Conservation (phyloP, 2,797 vertebrate genomes). For the Pseudomugil gertrudae region DNA sequence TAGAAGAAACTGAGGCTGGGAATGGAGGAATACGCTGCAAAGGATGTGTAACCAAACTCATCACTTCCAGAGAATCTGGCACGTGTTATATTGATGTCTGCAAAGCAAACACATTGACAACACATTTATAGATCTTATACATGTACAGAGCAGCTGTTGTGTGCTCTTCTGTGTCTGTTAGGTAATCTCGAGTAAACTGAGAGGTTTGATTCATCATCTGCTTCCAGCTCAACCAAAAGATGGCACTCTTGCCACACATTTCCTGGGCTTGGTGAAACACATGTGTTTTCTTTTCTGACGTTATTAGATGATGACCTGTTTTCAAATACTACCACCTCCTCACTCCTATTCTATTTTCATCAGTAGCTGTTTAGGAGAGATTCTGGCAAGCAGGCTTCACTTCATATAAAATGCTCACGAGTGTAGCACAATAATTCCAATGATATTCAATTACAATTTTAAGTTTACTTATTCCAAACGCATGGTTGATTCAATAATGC, state of each 20-base stretch:
- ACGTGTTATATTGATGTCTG: slow-evolving; percentile 86
- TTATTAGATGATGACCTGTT: slow-evolving; percentile 76
- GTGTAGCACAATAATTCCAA: slow-evolving; percentile 56
- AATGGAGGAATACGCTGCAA: slow-evolving; percentile 82
- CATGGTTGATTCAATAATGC: slow-evolving; percentile 68
- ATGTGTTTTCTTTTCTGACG: slow-evolving; percentile 57
- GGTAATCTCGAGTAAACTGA: slow-evolving; percentile 14
- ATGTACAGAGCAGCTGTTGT: not conserved
- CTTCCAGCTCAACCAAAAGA: slow-evolving; percentile 72
- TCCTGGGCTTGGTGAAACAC: slow-evolving; percentile 18
- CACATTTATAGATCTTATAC: slow-evolving; percentile 6
- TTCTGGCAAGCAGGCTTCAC: slow-evolving; percentile 55
- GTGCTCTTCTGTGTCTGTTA: slow-evolving; percentile 12
- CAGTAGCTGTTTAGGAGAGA: slow-evolving; percentile 70
- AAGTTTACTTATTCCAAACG: slow-evolving; percentile 66
- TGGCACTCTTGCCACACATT: slow-evolving; percentile 81
- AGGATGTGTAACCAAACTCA: slow-evolving; percentile 87
- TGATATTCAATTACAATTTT: slow-evolving; percentile 71
- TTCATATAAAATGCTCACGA: slow-evolving; percentile 61
- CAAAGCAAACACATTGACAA: slow-evolving; percentile 43
- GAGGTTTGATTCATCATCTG: slow-evolving; percentile 28
- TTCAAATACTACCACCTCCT: slow-evolving; percentile 75
- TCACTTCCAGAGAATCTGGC: slow-evolving; percentile 86
- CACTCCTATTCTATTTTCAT: slow-evolving; percentile 76
- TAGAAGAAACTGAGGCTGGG: slow-evolving; percentile 83